Base-by-base conservation (phyloP, 2,888 invertebrate species). In the Folsomia manolachei region DNA sequence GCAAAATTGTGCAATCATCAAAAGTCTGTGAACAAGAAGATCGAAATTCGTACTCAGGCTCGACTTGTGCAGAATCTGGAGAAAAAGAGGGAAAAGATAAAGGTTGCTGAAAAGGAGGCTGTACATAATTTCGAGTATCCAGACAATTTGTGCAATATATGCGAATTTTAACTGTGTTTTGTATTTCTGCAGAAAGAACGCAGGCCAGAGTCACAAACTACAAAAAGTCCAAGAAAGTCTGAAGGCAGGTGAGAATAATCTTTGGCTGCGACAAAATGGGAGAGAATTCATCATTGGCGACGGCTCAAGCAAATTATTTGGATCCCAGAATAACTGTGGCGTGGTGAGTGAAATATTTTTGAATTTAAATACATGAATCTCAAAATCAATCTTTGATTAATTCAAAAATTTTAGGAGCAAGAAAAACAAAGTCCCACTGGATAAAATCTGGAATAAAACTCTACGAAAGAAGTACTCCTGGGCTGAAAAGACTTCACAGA, bases 1-100 rank as follows among this genome's bases (percentile, higher is more conserved):
- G 64, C 64, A 14, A 21, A 64, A 21, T 27, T 64, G 26, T 64
- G 64, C 21, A 64, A 64, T 27, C 64, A 64, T 21, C 26, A 64
- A 19, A 64, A 64, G 27, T 19, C 64, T 2, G 64, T 64, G 7
- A 39, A 39, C 14, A 39, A 4, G 39, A 39, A 39, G 39, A 4
- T 39, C 4, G 39, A 4, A 39, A 39, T 39, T 4, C 39, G 39
- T 39, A 14, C 39, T 39, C 14, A 9, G 39, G 39, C 7, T 39
- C 7, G 39, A 39, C 39, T 9, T 9, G 14, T 9, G 39, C 14
- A 9, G 39, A 39, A 39, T 14, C 39, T 4, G 14, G 7, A 39
- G 39, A 39, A 39, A 14, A 39, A 39, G 39, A 4, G 14, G 39
- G 39, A 39, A 4, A 39, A 39, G 39, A 4, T 39, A 14, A 39